These are phyloP conservation scores for Poecilobothrus nobilitatus DNA, from an alignment of 2,888 invertebrate species.

Conservation along the genomic window DNA sequence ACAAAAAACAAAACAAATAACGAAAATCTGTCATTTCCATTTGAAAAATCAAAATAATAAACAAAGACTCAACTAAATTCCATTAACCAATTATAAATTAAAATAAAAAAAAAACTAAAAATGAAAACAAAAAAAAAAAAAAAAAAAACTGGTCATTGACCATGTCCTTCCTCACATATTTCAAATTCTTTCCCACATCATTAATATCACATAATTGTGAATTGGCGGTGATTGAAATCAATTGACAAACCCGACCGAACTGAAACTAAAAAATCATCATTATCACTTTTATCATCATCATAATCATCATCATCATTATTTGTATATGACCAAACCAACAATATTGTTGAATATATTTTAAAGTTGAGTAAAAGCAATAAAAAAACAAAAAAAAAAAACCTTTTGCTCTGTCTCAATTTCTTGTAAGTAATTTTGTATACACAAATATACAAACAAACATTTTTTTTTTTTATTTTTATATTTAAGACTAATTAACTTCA, in stretches of 20 bases:
- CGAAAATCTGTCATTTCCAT: no score
- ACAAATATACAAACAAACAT: no score
- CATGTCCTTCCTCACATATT: slow-evolving; percentile 4
- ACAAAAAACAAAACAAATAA: no score
- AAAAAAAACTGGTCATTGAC: slow-evolving; percentile 1
- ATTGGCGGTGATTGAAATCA: background rate
- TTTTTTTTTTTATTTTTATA: no score
- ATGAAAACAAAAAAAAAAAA: background rate
- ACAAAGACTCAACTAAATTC: background rate
- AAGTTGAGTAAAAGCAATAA: no score
- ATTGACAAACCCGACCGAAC: background rate
- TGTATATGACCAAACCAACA: no score
- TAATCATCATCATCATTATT: background rate
- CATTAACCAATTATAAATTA: slow-evolving; percentile 6
- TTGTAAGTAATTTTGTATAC: no score
- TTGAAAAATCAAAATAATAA: background rate
- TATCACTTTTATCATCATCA: background rate
- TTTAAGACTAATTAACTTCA: background rate
- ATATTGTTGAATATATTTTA: no score
- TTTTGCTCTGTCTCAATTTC: no score
- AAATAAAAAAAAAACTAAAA: background rate
- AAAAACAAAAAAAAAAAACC: no score
- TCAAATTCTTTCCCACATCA: slow-evolving; percentile 3
- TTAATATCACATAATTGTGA: slow-evolving; percentile 4
- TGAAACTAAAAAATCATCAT: no score